Evolutionary conservation across 2,888 invertebrate species (phyloP), one percentile per base, ranked within the genome.

Genomic region (Ophion obscuratus): DNA sequence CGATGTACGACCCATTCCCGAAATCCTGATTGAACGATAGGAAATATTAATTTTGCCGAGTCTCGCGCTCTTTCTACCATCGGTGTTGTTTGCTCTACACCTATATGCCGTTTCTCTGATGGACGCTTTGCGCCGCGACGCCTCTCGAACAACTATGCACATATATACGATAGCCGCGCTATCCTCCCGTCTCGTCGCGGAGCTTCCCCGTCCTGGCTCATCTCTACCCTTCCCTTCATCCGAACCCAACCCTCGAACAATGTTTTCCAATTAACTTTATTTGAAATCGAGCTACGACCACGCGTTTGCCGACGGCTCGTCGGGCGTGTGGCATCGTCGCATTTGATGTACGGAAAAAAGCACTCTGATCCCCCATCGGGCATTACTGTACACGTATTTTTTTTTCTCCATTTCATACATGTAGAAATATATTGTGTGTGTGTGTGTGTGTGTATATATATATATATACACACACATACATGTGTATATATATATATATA

Each of bases 261-360:
- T 92, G 91, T 91, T 92, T 92, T 92, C 91, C 92, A 92, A 93
- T 93, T 92, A 93, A 92, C 92, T 93, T 92, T 92, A 91, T 91
- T 92, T 90, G 91, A 92, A 92, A 92, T 92, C 90, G 92, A 91
- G 90, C 89, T 89, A 89, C 89, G 83, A 88, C 84, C 87, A 84
- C 87, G 85, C 88, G 86, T 88, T 89, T 81, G 87, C 83, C 87
- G 87, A 84, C 86, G 78, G 79, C 86, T 85, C 85, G 87, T 86
- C 81, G 44, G 36, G 67, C 14, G 36, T 77, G 83, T 79, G 83
- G 87, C 88, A 87, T 85, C 87, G 88, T 87, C 87, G 88, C 88
- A 88, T 88, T 88, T 88, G 87, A 88, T 86, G 88, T 88, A 87
- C 87, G 88, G 86, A 89, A 88, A 88, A 88, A 87, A 88, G 87